Evolutionary conservation across 2,888 invertebrate genomes (phyloP).

Genomic region (Caenorhabditis sp.): DNA sequence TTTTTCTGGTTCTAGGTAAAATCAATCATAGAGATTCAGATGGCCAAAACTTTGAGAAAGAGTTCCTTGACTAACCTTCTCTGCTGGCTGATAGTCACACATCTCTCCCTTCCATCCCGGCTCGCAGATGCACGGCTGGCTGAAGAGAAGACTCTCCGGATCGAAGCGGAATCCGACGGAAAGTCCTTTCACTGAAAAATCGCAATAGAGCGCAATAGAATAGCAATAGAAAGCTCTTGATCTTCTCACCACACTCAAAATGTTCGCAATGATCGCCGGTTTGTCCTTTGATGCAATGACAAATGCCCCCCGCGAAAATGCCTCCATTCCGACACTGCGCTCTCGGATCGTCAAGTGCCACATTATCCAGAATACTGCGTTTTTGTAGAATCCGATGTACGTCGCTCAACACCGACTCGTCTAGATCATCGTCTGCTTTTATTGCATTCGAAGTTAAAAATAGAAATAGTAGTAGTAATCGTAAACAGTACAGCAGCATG

Average conservation of each 20-base stretch:
- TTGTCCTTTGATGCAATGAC: constrained; percentile 77
- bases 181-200: constrained; percentile 75
- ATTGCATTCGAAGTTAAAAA: constrained; percentile 20
- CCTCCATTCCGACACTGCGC: constrained; percentile 72
- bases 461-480: constrained; percentile 24
- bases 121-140: constrained; percentile 76
- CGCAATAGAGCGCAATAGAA: background rate
- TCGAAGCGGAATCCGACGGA: constrained; percentile 79
- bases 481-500: constrained; percentile 43
- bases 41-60: background rate
- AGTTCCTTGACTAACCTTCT: constrained; percentile 73
- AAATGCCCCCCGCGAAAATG: constrained; percentile 69
- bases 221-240: too few relatives aligned
- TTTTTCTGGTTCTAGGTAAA: too few relatives aligned
- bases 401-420: constrained; percentile 20
- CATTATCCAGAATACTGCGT: constrained; percentile 69
- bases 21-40: background rate
- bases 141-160: constrained; percentile 76
- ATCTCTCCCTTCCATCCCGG: constrained; percentile 78
- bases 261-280: constrained; percentile 76
- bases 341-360: constrained; percentile 67
- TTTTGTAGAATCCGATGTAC: constrained; percentile 63
- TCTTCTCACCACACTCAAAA: constrained; percentile 75
- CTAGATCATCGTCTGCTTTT: constrained; percentile 17
- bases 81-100: constrained; percentile 77